phyloP scores from a whole-genome alignment of 2,113 vertebrate genomes.

The Ibidorhyncha struthersii region DNA sequence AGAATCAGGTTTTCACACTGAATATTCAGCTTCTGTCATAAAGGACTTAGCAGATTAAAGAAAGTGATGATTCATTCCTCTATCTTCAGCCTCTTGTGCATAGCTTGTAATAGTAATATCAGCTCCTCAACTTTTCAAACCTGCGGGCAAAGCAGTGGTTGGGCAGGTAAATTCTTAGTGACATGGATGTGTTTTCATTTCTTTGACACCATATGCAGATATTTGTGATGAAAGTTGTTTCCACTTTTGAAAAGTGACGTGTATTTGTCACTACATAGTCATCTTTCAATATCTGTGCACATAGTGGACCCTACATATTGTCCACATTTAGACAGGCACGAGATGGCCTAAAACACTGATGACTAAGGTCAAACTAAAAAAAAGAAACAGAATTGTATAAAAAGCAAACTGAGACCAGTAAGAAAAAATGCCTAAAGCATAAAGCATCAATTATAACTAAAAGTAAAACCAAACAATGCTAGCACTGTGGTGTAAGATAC shows the following conservation, averaged over 20 bases:
- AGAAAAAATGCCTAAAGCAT: neutral
- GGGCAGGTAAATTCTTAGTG: neutral
- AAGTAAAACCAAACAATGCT: neutral
- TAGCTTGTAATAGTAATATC: neutral
- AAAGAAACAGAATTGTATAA: neutral
- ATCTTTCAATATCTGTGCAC: neutral
- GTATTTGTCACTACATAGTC: neutral
- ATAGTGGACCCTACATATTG: neutral
- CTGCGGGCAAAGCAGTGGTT: neutral
- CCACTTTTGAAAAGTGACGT: neutral
- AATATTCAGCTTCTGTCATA: neutral
- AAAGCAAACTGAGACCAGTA: neutral
- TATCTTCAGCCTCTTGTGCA: neutral
- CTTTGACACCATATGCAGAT: neutral
- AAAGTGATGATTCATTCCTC: neutral
- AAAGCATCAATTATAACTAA: neutral
- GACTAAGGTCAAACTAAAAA: neutral
- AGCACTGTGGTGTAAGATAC: neutral
- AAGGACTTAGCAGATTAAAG: neutral
- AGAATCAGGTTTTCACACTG: neutral
- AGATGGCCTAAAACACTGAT: neutral
- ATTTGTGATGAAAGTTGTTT: neutral
- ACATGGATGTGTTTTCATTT: neutral
- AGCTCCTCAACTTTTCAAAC: neutral
- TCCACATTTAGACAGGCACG: neutral